phyloP scores from a whole-genome alignment of 2,888 invertebrate species.

The Aleiodes leptofemur region DNA sequence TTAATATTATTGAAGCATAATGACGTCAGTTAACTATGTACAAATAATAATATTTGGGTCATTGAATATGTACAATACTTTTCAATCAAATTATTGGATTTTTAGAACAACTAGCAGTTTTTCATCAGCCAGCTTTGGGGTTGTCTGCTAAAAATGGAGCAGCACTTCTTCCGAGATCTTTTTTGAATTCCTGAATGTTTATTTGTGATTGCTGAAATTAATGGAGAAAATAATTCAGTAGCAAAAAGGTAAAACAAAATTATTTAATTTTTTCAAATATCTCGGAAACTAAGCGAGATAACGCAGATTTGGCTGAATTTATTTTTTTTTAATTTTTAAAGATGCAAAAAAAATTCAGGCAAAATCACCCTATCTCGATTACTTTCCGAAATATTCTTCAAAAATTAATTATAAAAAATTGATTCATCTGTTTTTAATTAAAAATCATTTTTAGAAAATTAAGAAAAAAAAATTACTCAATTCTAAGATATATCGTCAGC shows the following conservation, averaged over 20 bases:
- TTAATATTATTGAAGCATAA: slow-evolving; percentile 8
- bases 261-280: too few species aligned
- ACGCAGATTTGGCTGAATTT: too few species aligned
- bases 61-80: slow-evolving; percentile 30
- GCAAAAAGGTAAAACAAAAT: background rate
- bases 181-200: slow-evolving; percentile 66
- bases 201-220: slow-evolving; percentile 69
- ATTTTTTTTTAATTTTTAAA: too few species aligned
- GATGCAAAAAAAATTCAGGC: too few species aligned
- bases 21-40: background rate
- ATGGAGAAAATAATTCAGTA: slow-evolving; percentile 27
- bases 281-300: too few species aligned
- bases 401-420: too few species aligned
- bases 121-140: slow-evolving; percentile 63
- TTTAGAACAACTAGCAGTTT: background rate
- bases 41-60: slow-evolving; percentile 13
- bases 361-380: too few species aligned
- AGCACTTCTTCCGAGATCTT: slow-evolving; percentile 67
- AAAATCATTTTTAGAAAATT: background rate
- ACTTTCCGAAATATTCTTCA: too few species aligned
- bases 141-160: slow-evolving; percentile 68
- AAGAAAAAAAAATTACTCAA: too few species aligned
- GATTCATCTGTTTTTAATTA: background rate
- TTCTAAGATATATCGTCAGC: too few species aligned
- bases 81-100: slow-evolving; percentile 44